These are phyloP conservation scores for Poeciliopsis prolifica DNA, from an alignment of 2,113 vertebrate species.

Conservation along the genomic window DNA sequence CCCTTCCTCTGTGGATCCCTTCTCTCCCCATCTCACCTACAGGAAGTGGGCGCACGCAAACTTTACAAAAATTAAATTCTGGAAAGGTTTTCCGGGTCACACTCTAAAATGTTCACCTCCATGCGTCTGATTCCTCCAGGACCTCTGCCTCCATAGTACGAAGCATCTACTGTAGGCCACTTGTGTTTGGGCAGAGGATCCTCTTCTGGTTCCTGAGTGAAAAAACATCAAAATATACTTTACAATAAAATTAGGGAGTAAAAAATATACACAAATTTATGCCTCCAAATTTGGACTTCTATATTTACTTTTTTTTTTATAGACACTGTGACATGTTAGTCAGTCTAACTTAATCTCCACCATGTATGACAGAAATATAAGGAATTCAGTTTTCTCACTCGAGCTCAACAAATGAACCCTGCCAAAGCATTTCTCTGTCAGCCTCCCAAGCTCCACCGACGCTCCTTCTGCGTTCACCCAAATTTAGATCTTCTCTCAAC, in stretches of 20 bases:
- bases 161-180: conserved; percentile 98
- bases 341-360: background rate
- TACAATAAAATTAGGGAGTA: background rate
- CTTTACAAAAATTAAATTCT: background rate
- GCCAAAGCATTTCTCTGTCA: conserved; percentile 8
- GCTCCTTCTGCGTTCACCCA: conserved; percentile 24
- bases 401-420: conserved; percentile 8
- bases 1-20: conserved; percentile 96
- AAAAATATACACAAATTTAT: background rate
- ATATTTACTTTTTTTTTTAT: background rate
- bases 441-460: conserved; percentile 20
- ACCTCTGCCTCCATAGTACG: conserved; percentile 95
- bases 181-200: conserved; percentile 85
- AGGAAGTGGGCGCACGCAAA: background rate
- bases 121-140: conserved; percentile 96
- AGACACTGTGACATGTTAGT: background rate
- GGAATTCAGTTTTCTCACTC: conserved; percentile 17
- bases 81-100: too few relatives aligned
- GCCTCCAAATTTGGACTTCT: background rate
- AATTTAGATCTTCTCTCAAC: conserved; percentile 24
- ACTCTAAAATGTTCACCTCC: conserved; percentile 83
- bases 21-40: conserved; percentile 97
- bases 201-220: conserved; percentile 83
- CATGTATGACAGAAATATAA: background rate
- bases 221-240: background rate